These are phyloP conservation scores for Drosophila bipectinata DNA, from an alignment of 1,140 invertebrate genomes.

Conservation along the genomic window DNA sequence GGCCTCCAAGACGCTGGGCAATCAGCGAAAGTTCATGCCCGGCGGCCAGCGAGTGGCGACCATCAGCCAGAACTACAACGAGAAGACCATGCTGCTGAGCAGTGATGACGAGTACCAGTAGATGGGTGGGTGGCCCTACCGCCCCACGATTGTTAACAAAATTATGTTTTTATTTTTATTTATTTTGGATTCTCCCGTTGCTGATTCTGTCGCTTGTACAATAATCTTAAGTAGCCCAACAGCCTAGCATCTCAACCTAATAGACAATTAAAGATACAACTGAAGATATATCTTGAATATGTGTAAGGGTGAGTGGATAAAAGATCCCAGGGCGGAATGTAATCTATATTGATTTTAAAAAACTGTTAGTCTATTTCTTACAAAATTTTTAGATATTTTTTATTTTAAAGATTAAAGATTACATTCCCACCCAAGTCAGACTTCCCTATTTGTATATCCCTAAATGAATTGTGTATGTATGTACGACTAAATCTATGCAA, in stretches of 20 bases:
- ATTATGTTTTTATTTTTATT: constrained; percentile 29
- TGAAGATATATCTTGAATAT: constrained; percentile 32
- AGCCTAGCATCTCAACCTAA: constrained; percentile 25
- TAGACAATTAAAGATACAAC: constrained; percentile 39
- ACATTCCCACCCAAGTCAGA: not conserved
- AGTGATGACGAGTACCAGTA: constrained; percentile 98
- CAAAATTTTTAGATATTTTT: too few species aligned
- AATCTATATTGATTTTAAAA: not conserved
- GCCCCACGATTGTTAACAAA: constrained; percentile 35
- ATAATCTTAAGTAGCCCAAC: constrained; percentile 73
- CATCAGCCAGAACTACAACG: constrained; percentile 94
- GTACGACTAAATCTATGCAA: constrained; percentile 11
- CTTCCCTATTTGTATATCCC: constrained; percentile 1
- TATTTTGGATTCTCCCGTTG: constrained; percentile 24
- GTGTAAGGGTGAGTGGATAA: constrained; percentile 21
- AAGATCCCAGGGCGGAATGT: not conserved
- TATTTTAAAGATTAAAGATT: not conserved
- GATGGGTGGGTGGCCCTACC: constrained; percentile 9
- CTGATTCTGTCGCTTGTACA: constrained; percentile 63
- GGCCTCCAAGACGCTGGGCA: constrained; percentile 83
- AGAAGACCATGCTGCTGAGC: constrained; percentile 97
- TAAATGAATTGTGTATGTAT: constrained; percentile 19
- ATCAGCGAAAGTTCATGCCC: constrained; percentile 84
- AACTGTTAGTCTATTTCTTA: too few species aligned
- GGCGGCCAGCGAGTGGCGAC: constrained; percentile 89